These are phyloP conservation scores for Dryobotodes eremita DNA, from an alignment of 2,888 invertebrate species.

Conservation along the genomic window DNA sequence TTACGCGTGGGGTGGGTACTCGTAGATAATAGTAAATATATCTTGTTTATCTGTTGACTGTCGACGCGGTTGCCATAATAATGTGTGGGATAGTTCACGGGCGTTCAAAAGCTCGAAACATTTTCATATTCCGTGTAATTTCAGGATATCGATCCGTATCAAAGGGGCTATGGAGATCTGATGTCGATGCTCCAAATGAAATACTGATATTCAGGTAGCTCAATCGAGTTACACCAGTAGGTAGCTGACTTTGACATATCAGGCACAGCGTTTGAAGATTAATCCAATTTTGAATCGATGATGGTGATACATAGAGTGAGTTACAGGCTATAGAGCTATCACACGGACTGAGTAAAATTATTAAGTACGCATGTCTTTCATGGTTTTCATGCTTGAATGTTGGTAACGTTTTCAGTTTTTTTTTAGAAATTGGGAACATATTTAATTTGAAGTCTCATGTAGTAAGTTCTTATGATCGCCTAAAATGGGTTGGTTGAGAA, in stretches of 20 bases:
- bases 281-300: conserved; percentile 24
- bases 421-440: neutral
- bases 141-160: conserved; percentile 6
- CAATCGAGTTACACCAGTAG: conserved; percentile 18
- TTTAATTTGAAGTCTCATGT: neutral
- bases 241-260: conserved; percentile 11
- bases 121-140: neutral
- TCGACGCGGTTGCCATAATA: conserved; percentile 3
- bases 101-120: neutral
- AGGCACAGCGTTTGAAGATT: conserved; percentile 22
- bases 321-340: neutral
- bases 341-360: neutral
- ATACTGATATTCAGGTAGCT: conserved; percentile 8
- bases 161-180: neutral
- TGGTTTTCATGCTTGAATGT: neutral
- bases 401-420: neutral
- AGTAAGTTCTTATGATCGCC: neutral
- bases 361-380: too few relatives aligned
- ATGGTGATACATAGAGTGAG: conserved; percentile 18
- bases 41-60: neutral
- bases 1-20: conserved; percentile 2
- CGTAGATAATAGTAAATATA: neutral
- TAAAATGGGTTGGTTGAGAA: neutral
- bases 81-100: neutral
- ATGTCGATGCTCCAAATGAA: neutral